These are phyloP conservation scores for Stomorhina lunata DNA, from an alignment of 2,888 invertebrate genomes.

Conservation along the genomic window DNA sequence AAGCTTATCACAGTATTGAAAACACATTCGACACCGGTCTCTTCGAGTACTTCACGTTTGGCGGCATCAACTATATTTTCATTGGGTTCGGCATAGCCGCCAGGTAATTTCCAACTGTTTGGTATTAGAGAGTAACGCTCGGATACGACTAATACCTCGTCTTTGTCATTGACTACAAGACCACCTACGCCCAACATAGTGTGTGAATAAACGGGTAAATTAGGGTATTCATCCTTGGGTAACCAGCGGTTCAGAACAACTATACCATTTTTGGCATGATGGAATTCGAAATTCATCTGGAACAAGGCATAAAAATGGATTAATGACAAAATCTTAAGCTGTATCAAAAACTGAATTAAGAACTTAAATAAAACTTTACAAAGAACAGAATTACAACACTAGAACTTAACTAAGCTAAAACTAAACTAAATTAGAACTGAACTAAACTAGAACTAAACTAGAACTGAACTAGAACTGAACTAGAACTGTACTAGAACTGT, in stretches of 20 bases:
- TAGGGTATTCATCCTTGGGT: slow-evolving; percentile 82
- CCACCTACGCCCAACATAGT: slow-evolving; percentile 92
- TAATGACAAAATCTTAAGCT: not conserved
- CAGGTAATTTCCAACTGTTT: slow-evolving; percentile 92
- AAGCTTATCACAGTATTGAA: slow-evolving; percentile 89
- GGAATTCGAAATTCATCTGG: slow-evolving; percentile 90
- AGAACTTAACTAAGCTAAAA: too few relatives aligned
- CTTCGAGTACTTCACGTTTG: slow-evolving; percentile 92
- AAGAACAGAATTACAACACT: too few relatives aligned
- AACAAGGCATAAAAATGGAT: slow-evolving; percentile 15
- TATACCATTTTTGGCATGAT: slow-evolving; percentile 89
- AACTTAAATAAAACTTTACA: not conserved
- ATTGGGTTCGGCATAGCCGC: slow-evolving; percentile 93
- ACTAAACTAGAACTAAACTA: too few relatives aligned
- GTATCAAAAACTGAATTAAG: not conserved
- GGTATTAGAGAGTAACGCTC: slow-evolving; percentile 82
- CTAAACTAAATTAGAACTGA: too few relatives aligned
- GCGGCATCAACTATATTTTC: slow-evolving; percentile 92
- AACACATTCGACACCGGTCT: slow-evolving; percentile 89
- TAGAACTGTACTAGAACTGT: too few relatives aligned
- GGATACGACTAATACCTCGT: slow-evolving; percentile 89
- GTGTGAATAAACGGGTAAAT: slow-evolving; percentile 87
- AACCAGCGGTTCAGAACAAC: slow-evolving; percentile 93
- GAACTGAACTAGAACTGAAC: too few relatives aligned
- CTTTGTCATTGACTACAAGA: slow-evolving; percentile 86